Base-by-base conservation (phyloP, 2,888 invertebrate species). In the Leptodirus hochenwartii region DNA sequence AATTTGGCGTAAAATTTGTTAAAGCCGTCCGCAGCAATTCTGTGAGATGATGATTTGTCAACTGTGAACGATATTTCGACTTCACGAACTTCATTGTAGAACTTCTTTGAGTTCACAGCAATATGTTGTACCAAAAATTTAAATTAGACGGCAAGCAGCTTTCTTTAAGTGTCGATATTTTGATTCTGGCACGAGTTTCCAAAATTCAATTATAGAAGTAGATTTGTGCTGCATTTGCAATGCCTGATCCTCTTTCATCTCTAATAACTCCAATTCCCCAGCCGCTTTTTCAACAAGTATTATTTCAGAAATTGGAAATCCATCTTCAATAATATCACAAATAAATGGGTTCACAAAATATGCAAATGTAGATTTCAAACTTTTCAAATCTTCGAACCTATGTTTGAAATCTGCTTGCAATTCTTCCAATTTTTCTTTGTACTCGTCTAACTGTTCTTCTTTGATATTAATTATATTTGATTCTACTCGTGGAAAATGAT, bases 261-360 rank as follows among this genome's bases (percentile, higher is more conserved):
- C 24, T 15, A 13, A 24, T 30, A 30, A 30, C 30, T 23, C 30
- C 30, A 25, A 25, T 30, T 30, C 30, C 14, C 16, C 31, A 26
- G 27, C 31, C 26, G 27, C 26, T 31, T 31, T 31, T 28, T 31
- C 26, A 14, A 15, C 22, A 24, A 24, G 24, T 30, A 30, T 24
- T 30, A 30, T 24, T 30, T 30, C 24, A 30, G 27, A 31, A 22
- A 28, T 31, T 28, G 26, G 11, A 22, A 31, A 27, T 31, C 17
- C 6, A 31, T 32, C 24, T 29, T 32, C 29, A 30, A 22, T 32
- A 32, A 32, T 32, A 15, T 32, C 22, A 30, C 29, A 29, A 31
- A 29, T 4, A 29, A 31, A 31, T 15, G 17, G 26, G 20, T 31
- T 31, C 27, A 28, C 16, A 32, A 32, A 32, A 32, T 32, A 32